These are phyloP conservation scores for Garrulus glandarius DNA, from an alignment of 2,797 vertebrate species.

Conservation along the genomic window DNA sequence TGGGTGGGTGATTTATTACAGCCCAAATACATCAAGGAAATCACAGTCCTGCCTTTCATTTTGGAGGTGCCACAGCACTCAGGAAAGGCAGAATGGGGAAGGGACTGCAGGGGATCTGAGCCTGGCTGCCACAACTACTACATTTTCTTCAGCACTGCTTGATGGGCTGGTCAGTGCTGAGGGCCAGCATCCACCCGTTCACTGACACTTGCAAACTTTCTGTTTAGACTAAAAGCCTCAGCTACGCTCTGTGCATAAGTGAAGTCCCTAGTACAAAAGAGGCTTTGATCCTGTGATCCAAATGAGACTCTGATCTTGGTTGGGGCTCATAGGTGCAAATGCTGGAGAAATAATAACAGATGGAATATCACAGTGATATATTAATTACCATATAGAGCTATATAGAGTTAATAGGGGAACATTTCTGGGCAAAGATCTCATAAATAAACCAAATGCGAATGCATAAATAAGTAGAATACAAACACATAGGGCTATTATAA, in stretches of 20 bases:
- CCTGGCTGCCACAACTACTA: background rate
- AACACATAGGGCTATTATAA: constrained; percentile 48
- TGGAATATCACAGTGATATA: constrained; percentile 33
- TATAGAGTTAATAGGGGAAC: constrained; percentile 18
- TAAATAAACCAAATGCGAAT: constrained; percentile 57
- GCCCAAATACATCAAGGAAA: background rate
- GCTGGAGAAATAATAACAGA: constrained; percentile 47
- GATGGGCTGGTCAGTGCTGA: fast-evolving
- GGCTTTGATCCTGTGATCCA: constrained; percentile 43
- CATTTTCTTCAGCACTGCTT: background rate
- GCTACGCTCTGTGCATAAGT: background rate
- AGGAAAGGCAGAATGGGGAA: background rate
- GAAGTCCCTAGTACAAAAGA: constrained; percentile 4
- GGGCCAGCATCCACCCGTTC: background rate
- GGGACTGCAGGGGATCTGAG: background rate
- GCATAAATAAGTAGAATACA: constrained; percentile 60
- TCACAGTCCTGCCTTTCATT: background rate
- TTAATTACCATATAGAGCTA: constrained; percentile 29
- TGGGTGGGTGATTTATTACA: background rate
- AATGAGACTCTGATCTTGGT: background rate
- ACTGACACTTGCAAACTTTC: background rate
- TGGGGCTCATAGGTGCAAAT: constrained; percentile 5
- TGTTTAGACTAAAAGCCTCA: background rate
- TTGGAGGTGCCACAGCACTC: background rate
- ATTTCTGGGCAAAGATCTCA: constrained; percentile 47